phyloP scores from a whole-genome alignment of 2,888 invertebrate genomes.

The Oeneis ivallda region DNA sequence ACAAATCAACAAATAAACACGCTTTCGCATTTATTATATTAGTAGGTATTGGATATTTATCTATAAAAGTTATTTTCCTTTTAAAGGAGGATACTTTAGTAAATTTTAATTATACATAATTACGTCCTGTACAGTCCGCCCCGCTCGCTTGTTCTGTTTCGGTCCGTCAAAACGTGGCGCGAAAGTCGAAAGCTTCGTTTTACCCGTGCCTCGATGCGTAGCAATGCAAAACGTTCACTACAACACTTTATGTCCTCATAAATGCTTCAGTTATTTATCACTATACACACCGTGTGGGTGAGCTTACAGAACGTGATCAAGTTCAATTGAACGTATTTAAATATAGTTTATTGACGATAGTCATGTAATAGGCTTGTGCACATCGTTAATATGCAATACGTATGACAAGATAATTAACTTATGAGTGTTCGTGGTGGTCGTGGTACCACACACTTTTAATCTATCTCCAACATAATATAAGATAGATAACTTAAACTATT shows the following conservation, averaged over 20 bases:
- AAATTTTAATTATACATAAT: neutral
- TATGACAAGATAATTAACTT: conserved; percentile 24
- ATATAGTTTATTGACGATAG: conserved; percentile 24
- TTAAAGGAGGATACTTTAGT: no score
- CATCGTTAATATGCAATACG: conserved; percentile 19
- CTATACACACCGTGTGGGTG: conserved; percentile 33
- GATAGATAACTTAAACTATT: no score
- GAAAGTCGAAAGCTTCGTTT: conserved; percentile 60
- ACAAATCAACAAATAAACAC: no score
- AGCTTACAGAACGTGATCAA: conserved; percentile 26
- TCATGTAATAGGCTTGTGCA: conserved; percentile 8
- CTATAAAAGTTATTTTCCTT: no score
- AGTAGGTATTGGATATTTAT: no score
- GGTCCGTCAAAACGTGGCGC: conserved; percentile 59
- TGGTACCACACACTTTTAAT: neutral
- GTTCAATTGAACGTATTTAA: conserved; percentile 25
- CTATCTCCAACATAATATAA: no score
- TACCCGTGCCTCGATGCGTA: conserved; percentile 52
- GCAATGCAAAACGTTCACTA: conserved; percentile 53
- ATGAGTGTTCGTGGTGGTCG: conserved; percentile 7
- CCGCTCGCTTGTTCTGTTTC: conserved; percentile 49
- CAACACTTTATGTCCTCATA: conserved; percentile 52
- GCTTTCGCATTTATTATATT: no score
- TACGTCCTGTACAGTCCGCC: conserved; percentile 37
- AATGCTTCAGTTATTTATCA: conserved; percentile 56